Evolutionary conservation across 2,797 vertebrate genomes (phyloP), one percentile per base, ranked within the genome.

Genomic region (Ctenochaetus hawaiiensis): DNA sequence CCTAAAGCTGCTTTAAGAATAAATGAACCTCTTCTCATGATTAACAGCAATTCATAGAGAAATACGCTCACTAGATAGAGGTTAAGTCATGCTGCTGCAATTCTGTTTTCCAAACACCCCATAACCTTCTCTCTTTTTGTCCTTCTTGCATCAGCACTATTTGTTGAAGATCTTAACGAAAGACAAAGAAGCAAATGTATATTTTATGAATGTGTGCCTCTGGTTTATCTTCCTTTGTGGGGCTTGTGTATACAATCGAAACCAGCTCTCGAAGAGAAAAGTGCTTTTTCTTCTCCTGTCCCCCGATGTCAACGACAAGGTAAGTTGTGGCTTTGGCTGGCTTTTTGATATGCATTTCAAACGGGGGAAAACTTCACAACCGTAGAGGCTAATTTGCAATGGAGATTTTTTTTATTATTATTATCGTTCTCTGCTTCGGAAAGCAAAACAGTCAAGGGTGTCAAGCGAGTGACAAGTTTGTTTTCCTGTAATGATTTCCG

Each of bases 281-380:
- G 96, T 96, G 95, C 96, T 95, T 97, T 89, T 97, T 97, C 97
- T 96, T 97, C 96, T 97, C 96, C 96, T 96, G 96, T 97, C 97
- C 96, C 97, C 96, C 96, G 97, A 97, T 98, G 97, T 98, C 98
- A 98, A 96, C 97, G 97, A 97, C 97, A 97, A 97, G 97, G 97
- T 97, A 98, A 97, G 97, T 92, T 96, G 96, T 95, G 96, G 96
- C 96, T 97, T 96, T 96, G 90, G 82, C 96, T 92, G 94, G 93
- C 91, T 96, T 95, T 93, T 97, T 97, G 96, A 97, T 96, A 96
- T 96, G 97, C 96, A 96, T 97, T 98, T 97, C 96, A 96, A 96
- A 96, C 91, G 75, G 96, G 93, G 95, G 71, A 76, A 60, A 91
- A 98, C 97, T 97, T 98, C 96, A 97, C 96, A 99, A 97, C 97